Evolutionary conservation across 2,113 vertebrate species (phyloP), one percentile per base, ranked within the genome.

Genomic region (Puntigrus tetrazona): DNA sequence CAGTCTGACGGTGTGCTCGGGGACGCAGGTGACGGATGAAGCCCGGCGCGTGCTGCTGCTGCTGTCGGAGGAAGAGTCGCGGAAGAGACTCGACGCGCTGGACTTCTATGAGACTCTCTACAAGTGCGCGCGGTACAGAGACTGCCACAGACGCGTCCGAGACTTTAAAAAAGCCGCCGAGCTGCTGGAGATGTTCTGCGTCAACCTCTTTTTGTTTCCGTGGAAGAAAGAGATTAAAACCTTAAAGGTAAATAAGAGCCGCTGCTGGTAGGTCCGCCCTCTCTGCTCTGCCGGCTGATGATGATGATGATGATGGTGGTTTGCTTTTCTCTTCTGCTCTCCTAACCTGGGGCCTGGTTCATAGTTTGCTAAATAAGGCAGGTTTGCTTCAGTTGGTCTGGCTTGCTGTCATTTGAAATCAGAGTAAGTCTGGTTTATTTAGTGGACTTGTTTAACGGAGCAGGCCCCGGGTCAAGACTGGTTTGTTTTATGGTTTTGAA

Each of bases 191-290:
- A 90, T 85, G 0, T 25, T 93, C 59, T 94, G 94, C 8, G 59
- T 94, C 83, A 93, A 94, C 70, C 85, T 94, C 36, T 90, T 91
- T 63, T 85, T 93, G 0, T 93, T 93, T 3, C 94, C 94, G 1
- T 94, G 94, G 94, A 94, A 84, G 88, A 94, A 92, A 67, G 93
- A 94, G 27, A 90, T 95, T 84, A 89, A 77, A 81, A 91, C 89
- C 0, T 63, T 95, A 0, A 95, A 94, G 93, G 93, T 94, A 83
- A 83, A 29, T 16, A 13, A 22, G 4, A n/a, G 61, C 29, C 29
- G 57, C 27, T 14, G 18, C 22, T 8, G 9, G 10, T 47, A 8
- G 2, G 25, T 6, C 18, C 75, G 38, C 52, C 74, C 4, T 20
- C 45, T 72, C 10, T 47, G 25, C 63, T 50, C 78, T 22, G 10